Evolutionary conservation across 2,797 vertebrate genomes (phyloP).

Genomic region (Bryconaethiops microstoma): DNA sequence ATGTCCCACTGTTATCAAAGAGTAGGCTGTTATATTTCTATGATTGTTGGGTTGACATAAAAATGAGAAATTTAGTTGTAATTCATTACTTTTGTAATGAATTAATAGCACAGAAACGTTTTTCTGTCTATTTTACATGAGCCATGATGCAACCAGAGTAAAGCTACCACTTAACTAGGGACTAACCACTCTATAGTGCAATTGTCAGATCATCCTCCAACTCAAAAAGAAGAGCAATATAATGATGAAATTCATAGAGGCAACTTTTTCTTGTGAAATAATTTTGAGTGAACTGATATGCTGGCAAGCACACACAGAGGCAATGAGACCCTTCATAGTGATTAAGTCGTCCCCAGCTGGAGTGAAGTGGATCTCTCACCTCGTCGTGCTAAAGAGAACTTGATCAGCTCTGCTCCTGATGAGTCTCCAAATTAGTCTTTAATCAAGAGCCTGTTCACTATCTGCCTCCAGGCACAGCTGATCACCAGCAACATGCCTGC

Average conservation of each 20-base stretch:
- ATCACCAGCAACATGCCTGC: conserved; percentile 23
- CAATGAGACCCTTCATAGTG: conserved; percentile 27
- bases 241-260: not conserved
- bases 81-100: no score
- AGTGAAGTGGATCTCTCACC: conserved; percentile 36
- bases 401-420: conserved; percentile 46
- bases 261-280: conserved; percentile 23
- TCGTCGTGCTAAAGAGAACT: conserved; percentile 29
- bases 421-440: conserved; percentile 48
- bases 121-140: no score
- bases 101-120: no score
- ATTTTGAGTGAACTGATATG: conserved; percentile 27
- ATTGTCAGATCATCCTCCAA: not conserved
- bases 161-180: no score
- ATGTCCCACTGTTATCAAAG: no score
- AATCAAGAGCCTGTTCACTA: conserved; percentile 52
- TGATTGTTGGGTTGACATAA: no score
- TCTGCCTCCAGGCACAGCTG: conserved; percentile 17
- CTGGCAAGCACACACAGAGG: conserved; percentile 14
- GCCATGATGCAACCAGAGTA: no score
- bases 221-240: not conserved
- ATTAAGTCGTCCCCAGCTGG: conserved; percentile 41
- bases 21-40: no score
- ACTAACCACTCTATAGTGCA: no score
- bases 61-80: no score